A percentile compares a stretch with the other conserved stretches of the same genome.
Conservation (phyloP, 2,888 invertebrate genomes). For the Hypsopygia costalis region DNA sequence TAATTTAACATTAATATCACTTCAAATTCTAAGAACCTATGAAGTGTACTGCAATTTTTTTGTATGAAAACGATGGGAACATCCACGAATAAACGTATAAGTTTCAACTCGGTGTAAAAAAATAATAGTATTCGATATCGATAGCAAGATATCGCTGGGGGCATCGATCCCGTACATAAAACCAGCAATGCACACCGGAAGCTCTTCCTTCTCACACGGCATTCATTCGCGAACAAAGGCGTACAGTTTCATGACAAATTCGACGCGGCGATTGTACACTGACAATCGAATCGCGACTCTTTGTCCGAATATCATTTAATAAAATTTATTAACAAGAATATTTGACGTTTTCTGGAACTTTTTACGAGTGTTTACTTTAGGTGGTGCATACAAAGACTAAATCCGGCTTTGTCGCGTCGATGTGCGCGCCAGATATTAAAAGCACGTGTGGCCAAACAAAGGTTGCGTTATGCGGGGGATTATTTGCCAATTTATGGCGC, state of each 20-base stretch:
- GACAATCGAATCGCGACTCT: constrained; percentile 48
- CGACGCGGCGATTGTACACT: constrained; percentile 62
- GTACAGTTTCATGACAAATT: constrained; percentile 73
- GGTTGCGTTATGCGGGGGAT: constrained; percentile 80
- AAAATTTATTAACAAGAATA: constrained; percentile 63
- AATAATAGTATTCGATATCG: constrained; percentile 58
- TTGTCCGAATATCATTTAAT: constrained; percentile 61
- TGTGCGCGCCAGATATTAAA: constrained; percentile 68
- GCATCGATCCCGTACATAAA: constrained; percentile 51
- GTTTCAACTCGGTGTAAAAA: constrained; percentile 42
- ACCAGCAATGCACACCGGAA: constrained; percentile 53
- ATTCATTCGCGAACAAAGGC: constrained; percentile 59
- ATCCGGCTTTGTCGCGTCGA: constrained; percentile 66
- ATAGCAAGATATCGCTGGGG: constrained; percentile 66
- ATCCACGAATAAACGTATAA: constrained; percentile 37
- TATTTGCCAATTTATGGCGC: constrained; percentile 80
- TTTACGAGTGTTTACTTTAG: constrained; percentile 73
- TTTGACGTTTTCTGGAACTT: constrained; percentile 38
- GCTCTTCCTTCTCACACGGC: constrained; percentile 70
- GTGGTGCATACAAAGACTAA: constrained; percentile 66
- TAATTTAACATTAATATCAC: no score
- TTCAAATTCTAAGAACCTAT: no score
- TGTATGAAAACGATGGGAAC: constrained; percentile 30
- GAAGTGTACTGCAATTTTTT: no score
- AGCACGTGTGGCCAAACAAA: constrained; percentile 81